These are phyloP conservation scores for Trichogramma dendrolimi DNA, from an alignment of 2,888 invertebrate genomes.

Conservation along the genomic window DNA sequence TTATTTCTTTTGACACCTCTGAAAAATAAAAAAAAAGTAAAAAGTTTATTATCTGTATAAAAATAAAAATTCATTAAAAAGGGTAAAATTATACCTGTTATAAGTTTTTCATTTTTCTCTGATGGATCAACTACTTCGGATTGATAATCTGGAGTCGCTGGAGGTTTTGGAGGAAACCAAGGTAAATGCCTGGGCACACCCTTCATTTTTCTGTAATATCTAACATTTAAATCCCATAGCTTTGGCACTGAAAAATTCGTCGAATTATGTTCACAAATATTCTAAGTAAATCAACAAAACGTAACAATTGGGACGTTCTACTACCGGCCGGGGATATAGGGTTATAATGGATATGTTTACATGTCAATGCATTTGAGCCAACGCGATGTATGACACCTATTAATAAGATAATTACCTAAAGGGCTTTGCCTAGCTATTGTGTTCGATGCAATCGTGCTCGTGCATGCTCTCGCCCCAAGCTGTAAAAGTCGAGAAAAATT, in stretches of 20 bases:
- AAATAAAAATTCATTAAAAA: constrained; percentile 2
- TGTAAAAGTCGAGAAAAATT: constrained; percentile 36
- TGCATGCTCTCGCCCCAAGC: constrained; percentile 33
- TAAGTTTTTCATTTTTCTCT: constrained; percentile 37
- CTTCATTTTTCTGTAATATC: constrained; percentile 19
- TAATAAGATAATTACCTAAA: constrained; percentile 31
- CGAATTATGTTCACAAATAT: too few relatives aligned
- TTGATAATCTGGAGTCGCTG: constrained; percentile 30
- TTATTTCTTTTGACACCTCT: constrained; percentile 63
- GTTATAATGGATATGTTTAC: constrained; percentile 19
- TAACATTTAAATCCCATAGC: constrained; percentile 7
- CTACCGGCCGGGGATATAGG: too few relatives aligned
- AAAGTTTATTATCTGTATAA: constrained; percentile 8
- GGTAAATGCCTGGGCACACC: constrained; percentile 31
- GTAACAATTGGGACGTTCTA: too few relatives aligned
- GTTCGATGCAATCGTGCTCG: constrained; percentile 31
- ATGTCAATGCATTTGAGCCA: neutral
- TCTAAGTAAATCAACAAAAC: too few relatives aligned
- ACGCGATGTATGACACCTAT: neutral
- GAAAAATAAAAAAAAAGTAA: constrained; percentile 15
- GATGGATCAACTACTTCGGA: constrained; percentile 35
- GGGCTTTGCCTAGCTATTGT: constrained; percentile 30
- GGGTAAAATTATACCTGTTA: constrained; percentile 32
- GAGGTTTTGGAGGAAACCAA: constrained; percentile 35
- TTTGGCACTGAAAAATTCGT: neutral